Conservation (phyloP, 2,113 vertebrate genomes). For the Ammodytes dubius region DNA sequence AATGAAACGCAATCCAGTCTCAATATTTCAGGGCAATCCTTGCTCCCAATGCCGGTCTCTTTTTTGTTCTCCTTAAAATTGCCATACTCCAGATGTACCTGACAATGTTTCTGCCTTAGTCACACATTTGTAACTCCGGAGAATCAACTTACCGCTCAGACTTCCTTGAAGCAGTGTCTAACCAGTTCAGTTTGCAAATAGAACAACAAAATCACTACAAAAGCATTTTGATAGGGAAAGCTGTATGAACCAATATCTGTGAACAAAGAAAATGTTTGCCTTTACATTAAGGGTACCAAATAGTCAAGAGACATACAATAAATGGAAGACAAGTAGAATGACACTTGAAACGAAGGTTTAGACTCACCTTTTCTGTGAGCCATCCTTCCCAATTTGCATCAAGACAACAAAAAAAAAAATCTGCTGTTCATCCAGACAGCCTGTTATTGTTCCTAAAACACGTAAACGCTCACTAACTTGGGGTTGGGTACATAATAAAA, state of each 20-base stretch:
- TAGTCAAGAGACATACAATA: slow-evolving; percentile 68
- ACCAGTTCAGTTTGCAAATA: slow-evolving; percentile 65
- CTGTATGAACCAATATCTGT: slow-evolving; percentile 82
- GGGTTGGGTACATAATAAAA: slow-evolving; percentile 60
- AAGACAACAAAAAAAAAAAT: slow-evolving; percentile 44
- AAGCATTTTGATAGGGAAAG: slow-evolving; percentile 72
- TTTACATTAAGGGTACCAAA: slow-evolving; percentile 82
- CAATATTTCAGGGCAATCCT: slow-evolving; percentile 46
- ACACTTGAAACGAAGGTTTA: slow-evolving; percentile 71
- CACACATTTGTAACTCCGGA: slow-evolving; percentile 54
- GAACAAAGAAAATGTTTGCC: slow-evolving; percentile 78
- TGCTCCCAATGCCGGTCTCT: slow-evolving; percentile 29
- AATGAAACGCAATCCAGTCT: slow-evolving; percentile 67
- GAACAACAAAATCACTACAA: slow-evolving; percentile 65
- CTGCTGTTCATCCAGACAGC: slow-evolving; percentile 64
- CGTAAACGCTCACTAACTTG: slow-evolving; percentile 58
- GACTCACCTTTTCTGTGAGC: slow-evolving; percentile 67
- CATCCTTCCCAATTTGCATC: slow-evolving; percentile 73
- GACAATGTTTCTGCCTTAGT: slow-evolving; percentile 64
- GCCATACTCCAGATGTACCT: slow-evolving; percentile 39
- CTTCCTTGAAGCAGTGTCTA: slow-evolving; percentile 66
- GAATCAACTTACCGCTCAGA: slow-evolving; percentile 55
- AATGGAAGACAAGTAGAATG: slow-evolving; percentile 67
- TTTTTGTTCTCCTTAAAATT: slow-evolving; percentile 40
- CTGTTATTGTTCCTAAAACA: slow-evolving; percentile 59